Evolutionary conservation across 1,140 invertebrate genomes (phyloP), one percentile per base, ranked within the genome.

Genomic region (Drosophila bocki): DNA sequence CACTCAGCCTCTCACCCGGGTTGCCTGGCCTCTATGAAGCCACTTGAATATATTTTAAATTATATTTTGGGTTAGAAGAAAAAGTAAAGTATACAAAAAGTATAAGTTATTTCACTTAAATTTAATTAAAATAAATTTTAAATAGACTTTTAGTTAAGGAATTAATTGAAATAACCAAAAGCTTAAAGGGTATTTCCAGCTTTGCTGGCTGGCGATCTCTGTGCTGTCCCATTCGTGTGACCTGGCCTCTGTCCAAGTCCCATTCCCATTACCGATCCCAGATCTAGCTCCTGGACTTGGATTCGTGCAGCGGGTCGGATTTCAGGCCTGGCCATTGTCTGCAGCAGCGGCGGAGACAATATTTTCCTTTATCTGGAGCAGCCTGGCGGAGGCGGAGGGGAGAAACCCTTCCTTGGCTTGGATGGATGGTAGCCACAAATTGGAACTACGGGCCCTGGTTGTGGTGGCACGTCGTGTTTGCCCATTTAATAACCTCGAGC

Each of bases 271-370:
- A 19, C 17, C 51, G 33, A 54, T 54, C 17, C 51, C 51, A 54
- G 53, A 39, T 41, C 35, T 41, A 33, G 65, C 69, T 80, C 60
- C 57, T 53, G 59, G 48, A 26, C 26, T 80, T 68, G 51, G 58
- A 45, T 48, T 53, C 39, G 82, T 82, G 82, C 70, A 64, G 47
- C 75, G 47, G 59, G 44, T 86, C 83, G 17, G 53, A 79, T 86
- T 87, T 82, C 82, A 87, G 41, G 56, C 57, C 33, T 22, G 33
- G 33, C 15, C 53, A 56, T 56, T 56, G 53, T 56, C 35, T 56
- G 22, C 22, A 22, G 53, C 26, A 4, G 61, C 69, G 65, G 75
- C 65, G 78, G 75, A 78, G 70, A 86, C 83, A 86, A 68, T 75
- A 72, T 67, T 39, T 53, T 67, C 47, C 19, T 54, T 71, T 48